These are phyloP conservation scores for Antennarius maculatus DNA, from an alignment of 2,797 vertebrate species.

Conservation along the genomic window DNA sequence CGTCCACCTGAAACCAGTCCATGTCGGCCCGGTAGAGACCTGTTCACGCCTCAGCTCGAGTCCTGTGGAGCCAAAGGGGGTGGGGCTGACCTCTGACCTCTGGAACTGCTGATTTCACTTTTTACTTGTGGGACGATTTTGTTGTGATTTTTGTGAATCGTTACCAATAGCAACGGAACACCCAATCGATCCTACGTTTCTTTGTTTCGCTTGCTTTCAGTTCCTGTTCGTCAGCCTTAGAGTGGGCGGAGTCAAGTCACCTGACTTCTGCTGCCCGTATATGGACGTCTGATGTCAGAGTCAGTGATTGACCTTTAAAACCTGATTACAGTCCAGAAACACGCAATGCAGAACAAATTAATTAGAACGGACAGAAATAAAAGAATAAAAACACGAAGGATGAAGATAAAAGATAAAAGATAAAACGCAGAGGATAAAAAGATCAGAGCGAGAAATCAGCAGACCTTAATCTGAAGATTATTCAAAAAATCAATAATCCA, in stretches of 20 bases:
- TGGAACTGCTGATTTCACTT: too few species aligned
- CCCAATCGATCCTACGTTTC: too few species aligned
- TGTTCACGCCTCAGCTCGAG: too few species aligned
- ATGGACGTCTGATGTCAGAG: not conserved
- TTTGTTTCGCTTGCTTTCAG: too few species aligned
- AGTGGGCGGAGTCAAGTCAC: not conserved
- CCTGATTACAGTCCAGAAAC: not conserved
- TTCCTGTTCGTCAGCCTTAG: not conserved
- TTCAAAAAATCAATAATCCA: conserved; percentile 71
- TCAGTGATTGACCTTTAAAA: not conserved
- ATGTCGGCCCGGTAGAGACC: too few species aligned
- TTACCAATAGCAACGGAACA: too few species aligned
- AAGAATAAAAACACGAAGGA: conserved; percentile 37
- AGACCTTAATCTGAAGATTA: conserved; percentile 71
- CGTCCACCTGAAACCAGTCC: too few species aligned
- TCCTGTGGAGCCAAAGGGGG: too few species aligned
- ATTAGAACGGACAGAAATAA: conserved; percentile 44
- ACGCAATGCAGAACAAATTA: conserved; percentile 32
- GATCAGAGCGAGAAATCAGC: conserved; percentile 45
- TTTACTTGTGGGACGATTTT: too few species aligned
- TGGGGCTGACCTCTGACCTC: too few species aligned
- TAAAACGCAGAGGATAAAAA: conserved; percentile 54
- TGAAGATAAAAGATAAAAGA: conserved; percentile 57
- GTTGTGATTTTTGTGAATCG: too few species aligned
- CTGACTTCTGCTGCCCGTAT: not conserved